Evolutionary conservation across 2,888 invertebrate species (phyloP).

Genomic region (Baronia brevicornis): DNA sequence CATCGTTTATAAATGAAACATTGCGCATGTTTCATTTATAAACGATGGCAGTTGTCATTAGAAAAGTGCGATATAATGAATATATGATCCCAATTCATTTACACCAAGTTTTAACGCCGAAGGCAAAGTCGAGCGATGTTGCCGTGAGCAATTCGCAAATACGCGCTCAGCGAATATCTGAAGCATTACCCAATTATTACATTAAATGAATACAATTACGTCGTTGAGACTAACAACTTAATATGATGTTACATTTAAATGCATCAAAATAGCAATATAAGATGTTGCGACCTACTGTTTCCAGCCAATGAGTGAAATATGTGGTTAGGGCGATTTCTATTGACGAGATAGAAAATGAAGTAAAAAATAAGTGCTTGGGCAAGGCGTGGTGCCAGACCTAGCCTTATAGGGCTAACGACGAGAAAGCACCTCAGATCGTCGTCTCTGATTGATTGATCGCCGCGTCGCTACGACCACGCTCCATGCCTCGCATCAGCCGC

Average conservation of each 20-base stretch:
- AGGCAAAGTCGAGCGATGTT: conserved; percentile 32
- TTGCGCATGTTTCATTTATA: too few species aligned
- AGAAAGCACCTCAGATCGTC: conserved; percentile 68
- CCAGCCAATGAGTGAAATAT: conserved; percentile 58
- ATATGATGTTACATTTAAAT: conserved; percentile 52
- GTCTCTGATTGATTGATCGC: conserved; percentile 64
- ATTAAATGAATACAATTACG: conserved; percentile 60
- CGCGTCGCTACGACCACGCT: conserved; percentile 26
- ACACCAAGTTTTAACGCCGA: conserved; percentile 47
- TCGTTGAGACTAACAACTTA: conserved; percentile 56
- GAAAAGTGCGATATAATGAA: conserved; percentile 34
- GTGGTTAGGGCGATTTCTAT: conserved; percentile 68
- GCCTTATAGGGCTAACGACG: conserved; percentile 74
- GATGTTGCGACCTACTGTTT: conserved; percentile 53
- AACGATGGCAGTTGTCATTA: conserved; percentile 43
- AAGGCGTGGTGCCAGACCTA: conserved; percentile 61
- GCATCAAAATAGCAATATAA: conserved; percentile 47
- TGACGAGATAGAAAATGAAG: conserved; percentile 70
- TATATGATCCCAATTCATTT: conserved; percentile 41
- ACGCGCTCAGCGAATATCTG: conserved; percentile 52
- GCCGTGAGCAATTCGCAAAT: conserved; percentile 58
- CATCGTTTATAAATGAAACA: not conserved
- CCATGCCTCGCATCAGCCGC: too few species aligned
- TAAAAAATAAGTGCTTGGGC: conserved; percentile 67
- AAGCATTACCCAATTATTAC: conserved; percentile 56